These are phyloP conservation scores for Raja brachyura DNA, from an alignment of 2,113 vertebrate genomes.

Conservation along the genomic window DNA sequence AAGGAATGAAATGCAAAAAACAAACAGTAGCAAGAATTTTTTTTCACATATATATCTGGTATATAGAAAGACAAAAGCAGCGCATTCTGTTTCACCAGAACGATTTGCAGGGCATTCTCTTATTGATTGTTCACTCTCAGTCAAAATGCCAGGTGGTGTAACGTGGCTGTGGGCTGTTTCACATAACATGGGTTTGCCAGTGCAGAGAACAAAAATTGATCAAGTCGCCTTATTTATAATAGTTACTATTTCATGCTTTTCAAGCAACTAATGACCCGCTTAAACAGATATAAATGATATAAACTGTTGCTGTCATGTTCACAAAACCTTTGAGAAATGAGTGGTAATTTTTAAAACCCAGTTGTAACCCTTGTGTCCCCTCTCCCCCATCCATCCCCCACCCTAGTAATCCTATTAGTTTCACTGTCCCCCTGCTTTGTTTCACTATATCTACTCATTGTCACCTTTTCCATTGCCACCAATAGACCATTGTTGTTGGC, in stretches of 20 bases:
- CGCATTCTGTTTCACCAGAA: background rate
- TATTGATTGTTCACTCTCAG: background rate
- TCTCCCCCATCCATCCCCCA: too few relatives aligned
- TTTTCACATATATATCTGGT: background rate
- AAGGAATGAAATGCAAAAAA: background rate
- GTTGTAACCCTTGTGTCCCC: too few relatives aligned
- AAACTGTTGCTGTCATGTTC: background rate
- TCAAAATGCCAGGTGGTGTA: background rate
- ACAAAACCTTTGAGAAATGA: background rate
- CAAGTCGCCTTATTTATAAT: background rate
- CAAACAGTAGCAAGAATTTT: background rate
- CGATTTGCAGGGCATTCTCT: background rate
- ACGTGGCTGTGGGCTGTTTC: background rate
- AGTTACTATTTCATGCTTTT: conserved; percentile 22
- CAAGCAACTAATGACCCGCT: background rate
- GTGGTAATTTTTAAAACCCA: background rate
- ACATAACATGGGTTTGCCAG: background rate
- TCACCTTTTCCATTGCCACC: too few relatives aligned
- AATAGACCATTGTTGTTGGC: too few relatives aligned
- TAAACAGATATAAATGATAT: background rate
- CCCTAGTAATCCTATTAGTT: too few relatives aligned
- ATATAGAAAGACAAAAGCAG: background rate
- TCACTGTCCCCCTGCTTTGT: too few relatives aligned
- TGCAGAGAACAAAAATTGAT: background rate
- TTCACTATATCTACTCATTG: too few relatives aligned